phyloP scores from a whole-genome alignment of 1,140 invertebrate species.

The Argopecten irradians region DNA sequence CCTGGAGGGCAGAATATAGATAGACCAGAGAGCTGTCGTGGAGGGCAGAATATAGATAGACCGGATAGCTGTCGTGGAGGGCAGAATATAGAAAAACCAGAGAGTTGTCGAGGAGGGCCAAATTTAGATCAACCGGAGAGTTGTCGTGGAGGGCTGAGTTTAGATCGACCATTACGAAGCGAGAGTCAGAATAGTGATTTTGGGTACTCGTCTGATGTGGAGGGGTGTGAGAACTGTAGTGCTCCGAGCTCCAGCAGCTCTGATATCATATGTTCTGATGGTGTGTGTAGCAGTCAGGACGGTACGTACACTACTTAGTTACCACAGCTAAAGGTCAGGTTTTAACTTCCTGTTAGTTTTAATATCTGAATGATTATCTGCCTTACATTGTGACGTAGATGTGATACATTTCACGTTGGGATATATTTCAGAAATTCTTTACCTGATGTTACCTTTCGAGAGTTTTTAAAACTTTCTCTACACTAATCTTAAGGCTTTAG shows the following conservation, averaged over 20 bases:
- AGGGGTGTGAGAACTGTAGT: slow-evolving; percentile 74
- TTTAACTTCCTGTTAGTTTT: too few species aligned
- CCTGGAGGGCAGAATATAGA: slow-evolving; percentile 43
- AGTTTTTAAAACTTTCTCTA: too few species aligned
- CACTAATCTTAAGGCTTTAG: too few species aligned
- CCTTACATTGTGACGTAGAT: too few species aligned
- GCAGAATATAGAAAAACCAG: slow-evolving; percentile 32
- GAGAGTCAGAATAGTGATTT: slow-evolving; percentile 64
- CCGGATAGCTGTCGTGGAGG: slow-evolving; percentile 59
- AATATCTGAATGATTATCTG: too few species aligned
- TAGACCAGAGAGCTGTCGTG: slow-evolving; percentile 57
- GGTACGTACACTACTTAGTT: slow-evolving; percentile 49
- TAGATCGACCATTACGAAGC: slow-evolving; percentile 31
- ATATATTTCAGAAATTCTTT: too few species aligned
- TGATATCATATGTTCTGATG: slow-evolving; percentile 67
- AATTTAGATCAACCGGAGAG: not conserved
- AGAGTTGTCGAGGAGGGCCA: not conserved
- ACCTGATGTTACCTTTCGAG: too few species aligned
- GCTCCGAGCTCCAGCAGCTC: slow-evolving; percentile 73
- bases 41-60: slow-evolving; percentile 38
- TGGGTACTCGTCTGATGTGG: slow-evolving; percentile 72
- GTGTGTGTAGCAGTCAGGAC: slow-evolving; percentile 63
- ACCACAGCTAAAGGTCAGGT: not conserved
- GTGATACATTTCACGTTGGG: too few species aligned
- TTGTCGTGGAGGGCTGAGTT: not conserved